Evolutionary conservation across 2,888 invertebrate species (phyloP).

Genomic region (Acanthosoma haemorrhoidale): DNA sequence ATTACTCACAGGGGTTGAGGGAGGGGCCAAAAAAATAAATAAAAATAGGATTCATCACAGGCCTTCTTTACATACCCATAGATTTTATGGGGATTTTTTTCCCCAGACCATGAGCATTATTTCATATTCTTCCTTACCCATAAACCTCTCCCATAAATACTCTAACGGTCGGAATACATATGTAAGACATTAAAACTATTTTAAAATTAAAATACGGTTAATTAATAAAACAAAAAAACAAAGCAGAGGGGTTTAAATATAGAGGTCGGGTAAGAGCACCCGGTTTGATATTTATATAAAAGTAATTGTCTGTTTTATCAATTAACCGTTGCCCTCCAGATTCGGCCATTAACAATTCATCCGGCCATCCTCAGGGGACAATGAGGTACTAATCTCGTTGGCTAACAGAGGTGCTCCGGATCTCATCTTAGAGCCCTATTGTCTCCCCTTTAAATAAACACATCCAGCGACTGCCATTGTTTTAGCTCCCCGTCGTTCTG

Average conservation of each 20-base stretch:
- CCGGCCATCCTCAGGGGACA: neutral
- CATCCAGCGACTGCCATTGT: conserved; percentile 1
- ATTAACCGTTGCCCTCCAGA: neutral
- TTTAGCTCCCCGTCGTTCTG: neutral
- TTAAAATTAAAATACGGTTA: too few species aligned
- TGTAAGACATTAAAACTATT: too few species aligned
- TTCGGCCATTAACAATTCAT: conserved; percentile 16
- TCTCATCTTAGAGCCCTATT: neutral
- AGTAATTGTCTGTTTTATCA: conserved; percentile 19
- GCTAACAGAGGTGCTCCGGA: neutral
- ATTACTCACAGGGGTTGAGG: too few species aligned
- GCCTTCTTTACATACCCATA: neutral
- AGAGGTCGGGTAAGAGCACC: neutral
- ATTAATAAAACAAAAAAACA: too few species aligned
- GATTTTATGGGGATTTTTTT: too few species aligned
- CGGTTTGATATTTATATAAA: conserved; percentile 15
- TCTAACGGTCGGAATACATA: too few species aligned
- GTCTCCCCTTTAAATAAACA: conserved; percentile 24
- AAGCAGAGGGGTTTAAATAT: too few species aligned
- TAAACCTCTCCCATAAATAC: too few species aligned
- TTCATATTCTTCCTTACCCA: too few species aligned
- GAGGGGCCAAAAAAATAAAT: neutral
- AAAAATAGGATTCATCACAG: neutral
- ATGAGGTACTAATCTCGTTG: neutral
- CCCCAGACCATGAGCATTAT: too few species aligned